Base-by-base conservation (phyloP, 2,888 invertebrate genomes). In the Nysson spinosus region DNA sequence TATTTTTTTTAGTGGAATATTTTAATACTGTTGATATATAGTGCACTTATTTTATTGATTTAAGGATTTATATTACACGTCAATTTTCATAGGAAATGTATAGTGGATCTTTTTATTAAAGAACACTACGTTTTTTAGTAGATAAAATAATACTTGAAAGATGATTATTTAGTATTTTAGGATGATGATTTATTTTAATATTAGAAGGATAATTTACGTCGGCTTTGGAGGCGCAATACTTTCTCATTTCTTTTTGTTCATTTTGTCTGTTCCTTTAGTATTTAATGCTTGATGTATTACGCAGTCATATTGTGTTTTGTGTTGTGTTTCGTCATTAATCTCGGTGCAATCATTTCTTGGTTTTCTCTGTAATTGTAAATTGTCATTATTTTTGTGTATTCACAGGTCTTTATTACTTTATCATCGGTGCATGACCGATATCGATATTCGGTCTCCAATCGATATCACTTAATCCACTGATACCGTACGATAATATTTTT, bases 251-350 rank as follows among this genome's bases (percentile, higher is more conserved):
- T 58, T 42, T 19, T 46, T 12, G 4, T 37, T 16, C 16, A 28
- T 24, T 49, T 49, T 30, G n/a, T n/a, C 9, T 20, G 49, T 49
- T 49, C 32, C 34, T 42, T 34, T 42, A 32, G 14, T 51, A n/a
- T 40, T 32, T 40, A n/a, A 34, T 14, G 62, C 62, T 62, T 65
- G 17, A 50, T 46, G 34, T 40, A 44, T 55, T 40, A 65, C 30
- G 47, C 46, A 34, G 16, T 46, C 12, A 44, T 32, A 32, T 54
- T 55, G 24, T 32, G 39, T 60, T 24, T 26, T 42, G 34, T 51
- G 39, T 54, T 60, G 14, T 32, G 32, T 30, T 46, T 6, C 30
- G n/a, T 37, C 14, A 46, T 62, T 54, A 49, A 49, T 56, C 12
- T 24, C 32, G 35, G 24, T n/a, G 14, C 34, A 34, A 26, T 26